Percentiles rank a stretch among this genome's conserved stretches.
Conservation (phyloP, 2,888 invertebrate species). For the Branchellion lobata region DNA sequence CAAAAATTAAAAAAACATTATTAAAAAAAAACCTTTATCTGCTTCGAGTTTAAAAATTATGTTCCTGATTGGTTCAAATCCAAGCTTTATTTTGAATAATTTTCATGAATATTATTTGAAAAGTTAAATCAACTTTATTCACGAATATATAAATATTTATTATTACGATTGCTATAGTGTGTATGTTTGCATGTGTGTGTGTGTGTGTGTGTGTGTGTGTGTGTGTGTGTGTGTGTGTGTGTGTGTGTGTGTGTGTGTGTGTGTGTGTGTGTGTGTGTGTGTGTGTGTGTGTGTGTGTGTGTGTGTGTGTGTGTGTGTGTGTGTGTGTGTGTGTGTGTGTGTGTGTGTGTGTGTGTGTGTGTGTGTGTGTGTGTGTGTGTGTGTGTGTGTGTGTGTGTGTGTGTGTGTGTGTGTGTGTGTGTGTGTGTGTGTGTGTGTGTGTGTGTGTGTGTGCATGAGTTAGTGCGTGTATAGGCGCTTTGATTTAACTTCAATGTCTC, state of each 20-base stretch:
- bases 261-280: background rate
- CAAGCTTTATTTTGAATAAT: too few species aligned
- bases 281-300: conserved; percentile 17
- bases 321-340: conserved; percentile 33
- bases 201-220: background rate
- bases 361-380: conserved; percentile 28
- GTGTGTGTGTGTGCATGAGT: conserved; percentile 7
- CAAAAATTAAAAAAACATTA: too few species aligned
- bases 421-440: conserved; percentile 28
- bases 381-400: conserved; percentile 35
- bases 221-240: background rate
- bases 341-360: conserved; percentile 28
- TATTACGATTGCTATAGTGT: too few species aligned
- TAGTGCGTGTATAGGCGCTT: too few species aligned
- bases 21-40: too few species aligned
- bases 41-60: too few species aligned
- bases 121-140: too few species aligned
- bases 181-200: too few species aligned
- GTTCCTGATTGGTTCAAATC: too few species aligned
- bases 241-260: conserved; percentile 10
- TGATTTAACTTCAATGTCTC: too few species aligned
- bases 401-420: conserved; percentile 34
- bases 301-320: conserved; percentile 6
- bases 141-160: too few species aligned
- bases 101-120: too few species aligned